These are phyloP conservation scores for Exephanes ischioxanthus DNA, from an alignment of 2,888 invertebrate species.

Conservation along the genomic window DNA sequence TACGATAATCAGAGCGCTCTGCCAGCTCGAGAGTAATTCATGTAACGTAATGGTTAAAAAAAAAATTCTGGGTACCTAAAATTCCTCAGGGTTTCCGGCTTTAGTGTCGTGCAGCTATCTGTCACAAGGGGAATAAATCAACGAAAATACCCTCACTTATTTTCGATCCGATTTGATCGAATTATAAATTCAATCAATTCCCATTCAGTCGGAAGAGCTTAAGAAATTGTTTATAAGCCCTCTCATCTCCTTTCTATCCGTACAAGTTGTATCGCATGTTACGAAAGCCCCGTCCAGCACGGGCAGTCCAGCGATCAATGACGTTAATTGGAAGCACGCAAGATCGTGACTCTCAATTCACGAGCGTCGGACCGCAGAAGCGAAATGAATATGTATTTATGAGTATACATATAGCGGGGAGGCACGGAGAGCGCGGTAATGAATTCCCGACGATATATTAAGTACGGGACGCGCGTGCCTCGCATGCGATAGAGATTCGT, in stretches of 20 bases:
- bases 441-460: constrained; percentile 37
- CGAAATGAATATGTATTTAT: constrained; percentile 33
- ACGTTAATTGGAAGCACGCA: constrained; percentile 60
- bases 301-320: constrained; percentile 46
- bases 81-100: too few relatives aligned
- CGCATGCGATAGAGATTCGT: constrained; percentile 43
- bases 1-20: too few relatives aligned
- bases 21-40: too few relatives aligned
- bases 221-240: neutral
- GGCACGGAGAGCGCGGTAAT: constrained; percentile 8
- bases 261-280: constrained; percentile 8
- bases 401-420: neutral
- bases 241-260: neutral
- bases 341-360: constrained; percentile 49
- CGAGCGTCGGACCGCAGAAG: constrained; percentile 32
- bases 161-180: neutral
- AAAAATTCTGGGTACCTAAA: too few relatives aligned
- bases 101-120: too few relatives aligned
- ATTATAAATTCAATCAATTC: constrained; percentile 1
- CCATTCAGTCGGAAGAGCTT: neutral
- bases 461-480: neutral
- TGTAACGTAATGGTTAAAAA: too few relatives aligned
- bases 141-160: neutral
- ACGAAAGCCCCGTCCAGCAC: neutral
- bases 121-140: too few relatives aligned